Evolutionary conservation across 2,113 vertebrate species (phyloP), one percentile per base, ranked within the genome.

Genomic region (Paralichthys olivaceus): DNA sequence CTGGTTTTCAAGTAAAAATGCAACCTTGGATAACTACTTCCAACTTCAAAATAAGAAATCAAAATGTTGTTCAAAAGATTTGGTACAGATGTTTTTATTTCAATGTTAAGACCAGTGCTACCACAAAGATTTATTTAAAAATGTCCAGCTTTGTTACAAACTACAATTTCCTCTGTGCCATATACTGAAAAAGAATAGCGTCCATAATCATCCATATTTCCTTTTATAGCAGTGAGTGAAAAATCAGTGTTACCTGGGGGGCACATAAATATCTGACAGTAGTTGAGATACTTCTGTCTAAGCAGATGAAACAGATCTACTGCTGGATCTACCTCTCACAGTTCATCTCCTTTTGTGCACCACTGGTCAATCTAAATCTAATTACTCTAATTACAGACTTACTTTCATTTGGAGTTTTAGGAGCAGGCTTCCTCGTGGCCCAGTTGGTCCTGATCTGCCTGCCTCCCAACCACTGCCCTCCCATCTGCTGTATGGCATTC

Each of bases 401-500:
- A 98, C 98, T 94, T 89, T 99, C 97, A 59, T 94, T 97, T 14
- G 96, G 95, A 79, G 95, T 95, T 94, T 99, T 99, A 64, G 97
- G 97, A 87, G 97, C 96, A 1, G 97, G 98, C 90, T 99, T 99
- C 93, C 97, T 95, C 0, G 97, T 99, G 58, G 98, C 98, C 97
- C 98, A 99, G 94, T 99, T 99, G 65, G 98, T 99, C 84, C 98
- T 93, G 93, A 99, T 99, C 93, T 98, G 98, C 86, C 98, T 92
- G 29, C 97, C 98, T 43, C 98, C 97, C 47, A 99, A 88, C 98
- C 98, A 99, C 93, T 99, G 98, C 0, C 98, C 97, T 8, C 97
- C 97, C 97, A 99, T 99, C 94, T 99, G 97, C 88, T 98, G 96
- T 81, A 99, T 99, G 49, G 98, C 97, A 0, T 98, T 98, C 93